Evolutionary conservation across 1,140 invertebrate species (phyloP).

Genomic region (Wasmannia auropunctata): DNA sequence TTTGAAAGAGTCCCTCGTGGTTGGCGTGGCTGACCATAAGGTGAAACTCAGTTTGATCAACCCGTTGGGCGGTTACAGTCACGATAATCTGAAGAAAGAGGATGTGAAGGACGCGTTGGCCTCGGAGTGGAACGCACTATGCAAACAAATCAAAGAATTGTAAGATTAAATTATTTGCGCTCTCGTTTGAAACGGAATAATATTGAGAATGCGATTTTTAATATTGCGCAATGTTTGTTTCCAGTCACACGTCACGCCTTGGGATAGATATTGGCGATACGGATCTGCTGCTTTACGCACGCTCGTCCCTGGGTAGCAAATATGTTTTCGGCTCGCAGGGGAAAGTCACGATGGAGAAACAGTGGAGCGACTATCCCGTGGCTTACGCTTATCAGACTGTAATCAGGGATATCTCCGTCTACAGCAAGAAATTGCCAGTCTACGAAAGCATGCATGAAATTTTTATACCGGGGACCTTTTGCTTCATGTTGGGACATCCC

Average conservation of each 20-base stretch:
- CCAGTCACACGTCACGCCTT: slow-evolving; percentile 87
- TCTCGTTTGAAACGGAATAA: not conserved
- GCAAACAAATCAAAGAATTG: slow-evolving; percentile 71
- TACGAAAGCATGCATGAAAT: slow-evolving; percentile 89
- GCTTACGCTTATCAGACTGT: slow-evolving; percentile 90
- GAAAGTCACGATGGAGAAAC: slow-evolving; percentile 89
- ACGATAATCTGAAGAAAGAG: slow-evolving; percentile 54
- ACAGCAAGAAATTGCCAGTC: slow-evolving; percentile 78
- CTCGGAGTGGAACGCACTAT: slow-evolving; percentile 49
- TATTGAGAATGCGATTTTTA: not conserved
- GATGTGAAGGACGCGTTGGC: slow-evolving; percentile 40
- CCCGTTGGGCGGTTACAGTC: not conserved
- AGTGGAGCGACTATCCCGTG: slow-evolving; percentile 87
- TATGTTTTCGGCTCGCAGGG: slow-evolving; percentile 86
- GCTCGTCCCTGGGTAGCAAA: slow-evolving; percentile 89
- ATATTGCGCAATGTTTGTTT: slow-evolving; percentile 73
- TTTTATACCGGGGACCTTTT: slow-evolving; percentile 88
- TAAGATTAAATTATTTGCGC: slow-evolving; percentile 75
- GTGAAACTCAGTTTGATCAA: slow-evolving; percentile 62
- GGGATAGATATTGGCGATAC: slow-evolving; percentile 92
- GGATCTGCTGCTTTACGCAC: slow-evolving; percentile 90
- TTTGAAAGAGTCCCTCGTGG: slow-evolving; percentile 89
- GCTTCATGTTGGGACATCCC: slow-evolving; percentile 92
- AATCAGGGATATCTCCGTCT: slow-evolving; percentile 87
- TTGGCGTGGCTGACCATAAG: slow-evolving; percentile 70